Percentiles rank a stretch among this genome's conserved stretches.
phyloP scores from a whole-genome alignment of 2,113 vertebrate genomes.

The Carassius carassius region DNA sequence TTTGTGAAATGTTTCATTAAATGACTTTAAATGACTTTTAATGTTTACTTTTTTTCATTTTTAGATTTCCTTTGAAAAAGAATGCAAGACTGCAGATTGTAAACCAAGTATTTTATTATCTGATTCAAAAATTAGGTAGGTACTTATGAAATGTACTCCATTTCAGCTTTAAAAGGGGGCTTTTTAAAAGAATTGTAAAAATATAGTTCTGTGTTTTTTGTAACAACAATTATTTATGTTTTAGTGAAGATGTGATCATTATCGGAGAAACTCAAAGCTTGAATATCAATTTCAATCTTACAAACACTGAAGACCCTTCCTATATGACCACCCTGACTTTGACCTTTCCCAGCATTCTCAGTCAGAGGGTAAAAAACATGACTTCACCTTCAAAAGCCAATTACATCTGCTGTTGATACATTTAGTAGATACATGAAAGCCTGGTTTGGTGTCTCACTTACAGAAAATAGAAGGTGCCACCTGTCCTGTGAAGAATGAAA shows the following conservation, averaged over 20 bases:
- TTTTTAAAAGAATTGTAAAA: too few species aligned
- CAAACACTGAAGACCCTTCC: constrained; percentile 51
- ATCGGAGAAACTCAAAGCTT: constrained; percentile 54
- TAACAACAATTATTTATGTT: background rate
- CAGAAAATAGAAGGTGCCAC: constrained; percentile 45
- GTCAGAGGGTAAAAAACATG: constrained; percentile 52
- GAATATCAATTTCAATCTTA: constrained; percentile 54
- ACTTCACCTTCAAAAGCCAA: background rate
- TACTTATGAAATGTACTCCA: background rate
- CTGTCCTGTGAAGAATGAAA: constrained; percentile 46
- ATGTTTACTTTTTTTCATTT: too few species aligned
- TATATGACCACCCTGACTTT: constrained; percentile 59
- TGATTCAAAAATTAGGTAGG: constrained; percentile 57
- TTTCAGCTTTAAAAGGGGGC: background rate
- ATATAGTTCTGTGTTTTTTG: too few species aligned
- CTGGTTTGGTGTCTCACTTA: background rate
- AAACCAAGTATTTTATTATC: constrained; percentile 41
- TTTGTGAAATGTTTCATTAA: background rate
- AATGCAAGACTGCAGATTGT: too few species aligned
- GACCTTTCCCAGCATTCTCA: constrained; percentile 57
- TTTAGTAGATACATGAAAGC: background rate
- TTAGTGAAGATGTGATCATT: constrained; percentile 19
- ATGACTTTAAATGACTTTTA: background rate
- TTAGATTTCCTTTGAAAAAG: too few species aligned
- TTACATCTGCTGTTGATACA: background rate